Evolutionary conservation across 2,113 vertebrate genomes (phyloP).

Genomic region (Ariopsis seemanni): DNA sequence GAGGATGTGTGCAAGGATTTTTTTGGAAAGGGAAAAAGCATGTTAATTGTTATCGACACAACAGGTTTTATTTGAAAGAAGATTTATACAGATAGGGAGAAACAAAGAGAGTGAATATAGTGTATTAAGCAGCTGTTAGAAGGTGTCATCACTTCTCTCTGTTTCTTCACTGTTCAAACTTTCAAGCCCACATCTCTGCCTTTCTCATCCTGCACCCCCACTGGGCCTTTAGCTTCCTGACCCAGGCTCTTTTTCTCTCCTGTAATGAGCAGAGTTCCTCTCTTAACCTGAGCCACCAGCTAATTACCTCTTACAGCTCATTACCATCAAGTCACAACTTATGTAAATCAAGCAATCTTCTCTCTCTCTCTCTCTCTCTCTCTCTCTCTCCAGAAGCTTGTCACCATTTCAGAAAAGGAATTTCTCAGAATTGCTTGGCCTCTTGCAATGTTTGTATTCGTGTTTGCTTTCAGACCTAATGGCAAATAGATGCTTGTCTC

Average conservation of each 20-base stretch:
- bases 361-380: conserved; percentile 6
- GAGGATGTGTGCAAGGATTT: conserved; percentile 48
- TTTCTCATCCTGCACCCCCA: conserved; percentile 20
- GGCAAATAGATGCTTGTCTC: conserved; percentile 6
- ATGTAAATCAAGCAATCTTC: conserved; percentile 52
- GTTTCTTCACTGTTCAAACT: conserved; percentile 1
- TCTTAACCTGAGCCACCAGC: conserved; percentile 46
- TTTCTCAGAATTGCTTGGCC: conserved; percentile 5
- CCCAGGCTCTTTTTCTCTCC: conserved; percentile 25
- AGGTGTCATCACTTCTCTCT: conserved; percentile 14
- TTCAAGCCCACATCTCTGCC: not conserved
- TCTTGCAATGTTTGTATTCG: not conserved
- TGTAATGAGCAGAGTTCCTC: conserved; percentile 46
- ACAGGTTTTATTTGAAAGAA: conserved; percentile 42
- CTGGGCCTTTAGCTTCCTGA: conserved; percentile 39
- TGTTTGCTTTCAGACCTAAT: not conserved
- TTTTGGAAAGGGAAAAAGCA: conserved; percentile 40
- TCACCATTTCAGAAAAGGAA: not conserved
- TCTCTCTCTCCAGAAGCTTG: not conserved
- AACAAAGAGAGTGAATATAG: conserved; percentile 5
- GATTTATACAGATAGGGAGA: not conserved
- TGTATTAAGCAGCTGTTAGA: conserved; percentile 21
- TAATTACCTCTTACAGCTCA: conserved; percentile 49
- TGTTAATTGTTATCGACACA: conserved; percentile 42
- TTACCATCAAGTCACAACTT: conserved; percentile 52